These are phyloP conservation scores for Fopius arisanus DNA, from an alignment of 1,140 invertebrate genomes.

Conservation along the genomic window DNA sequence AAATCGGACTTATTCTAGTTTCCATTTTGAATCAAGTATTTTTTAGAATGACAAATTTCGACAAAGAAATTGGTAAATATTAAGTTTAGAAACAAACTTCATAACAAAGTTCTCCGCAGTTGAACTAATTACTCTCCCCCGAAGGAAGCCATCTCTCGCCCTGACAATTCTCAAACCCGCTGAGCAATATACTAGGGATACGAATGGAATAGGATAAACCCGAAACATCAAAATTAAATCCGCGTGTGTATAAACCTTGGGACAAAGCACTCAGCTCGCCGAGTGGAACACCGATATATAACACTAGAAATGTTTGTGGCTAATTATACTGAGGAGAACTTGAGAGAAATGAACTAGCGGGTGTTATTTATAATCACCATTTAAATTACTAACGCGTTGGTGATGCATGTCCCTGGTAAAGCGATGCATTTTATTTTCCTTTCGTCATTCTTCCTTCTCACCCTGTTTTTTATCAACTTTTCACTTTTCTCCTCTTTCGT, in stretches of 20 bases:
- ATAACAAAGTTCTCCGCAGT: neutral
- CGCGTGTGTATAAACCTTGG: neutral
- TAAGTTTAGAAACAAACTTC: neutral
- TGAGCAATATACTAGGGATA: neutral
- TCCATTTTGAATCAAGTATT: no score
- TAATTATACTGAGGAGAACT: slow-evolving; percentile 17
- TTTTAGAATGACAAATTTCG: no score
- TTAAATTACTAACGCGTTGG: slow-evolving; percentile 20
- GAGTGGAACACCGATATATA: neutral
- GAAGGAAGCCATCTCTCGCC: neutral
- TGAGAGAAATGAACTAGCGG: slow-evolving; percentile 8
- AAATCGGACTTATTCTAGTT: no score
- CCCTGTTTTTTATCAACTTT: slow-evolving; percentile 5
- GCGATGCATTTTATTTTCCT: neutral
- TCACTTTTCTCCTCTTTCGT: neutral
- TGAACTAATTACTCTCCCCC: neutral
- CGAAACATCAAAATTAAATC: slow-evolving; percentile 4
- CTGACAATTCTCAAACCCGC: neutral
- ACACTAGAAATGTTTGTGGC: slow-evolving; percentile 9
- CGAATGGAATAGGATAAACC: neutral
- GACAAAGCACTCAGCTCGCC: neutral
- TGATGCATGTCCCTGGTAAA: slow-evolving; percentile 10
- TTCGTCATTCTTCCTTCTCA: neutral
- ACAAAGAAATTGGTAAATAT: no score
- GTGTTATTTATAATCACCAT: slow-evolving; percentile 25